Evolutionary conservation across 2,113 vertebrate species (phyloP).

Genomic region (Heterochromis multidens): DNA sequence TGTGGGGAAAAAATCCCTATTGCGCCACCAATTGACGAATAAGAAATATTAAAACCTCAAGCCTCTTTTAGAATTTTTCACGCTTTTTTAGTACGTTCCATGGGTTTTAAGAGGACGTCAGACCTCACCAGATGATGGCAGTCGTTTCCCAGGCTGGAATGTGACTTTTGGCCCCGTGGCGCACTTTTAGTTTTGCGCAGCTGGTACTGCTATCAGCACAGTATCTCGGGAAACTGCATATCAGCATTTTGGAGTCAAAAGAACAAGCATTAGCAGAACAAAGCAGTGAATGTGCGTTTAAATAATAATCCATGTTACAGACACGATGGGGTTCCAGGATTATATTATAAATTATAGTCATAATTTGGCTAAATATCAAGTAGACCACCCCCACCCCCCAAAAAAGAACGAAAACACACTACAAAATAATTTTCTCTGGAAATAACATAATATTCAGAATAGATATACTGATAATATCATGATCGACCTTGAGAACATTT

Average conservation of each 20-base stretch:
- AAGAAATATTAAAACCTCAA: neutral
- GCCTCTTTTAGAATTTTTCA: neutral
- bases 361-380: neutral
- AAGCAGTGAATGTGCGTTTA: neutral
- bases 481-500: neutral
- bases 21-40: slow-evolving; percentile 16
- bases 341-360: neutral
- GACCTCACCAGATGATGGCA: slow-evolving; percentile 54
- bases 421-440: neutral
- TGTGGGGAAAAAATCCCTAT: neutral
- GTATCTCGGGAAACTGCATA: neutral
- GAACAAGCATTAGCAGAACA: neutral
- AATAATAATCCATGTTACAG: neutral
- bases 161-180: slow-evolving; percentile 38
- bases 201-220: neutral
- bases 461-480: neutral
- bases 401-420: neutral
- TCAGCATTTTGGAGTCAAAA: neutral
- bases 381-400: neutral
- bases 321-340: neutral
- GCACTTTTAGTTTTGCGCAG: neutral
- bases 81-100: neutral
- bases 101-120: neutral
- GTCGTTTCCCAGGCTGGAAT: slow-evolving; percentile 20
- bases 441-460: neutral